Evolutionary conservation across 2,888 invertebrate genomes (phyloP).

Genomic region (Nephrocerus scutellatus): DNA sequence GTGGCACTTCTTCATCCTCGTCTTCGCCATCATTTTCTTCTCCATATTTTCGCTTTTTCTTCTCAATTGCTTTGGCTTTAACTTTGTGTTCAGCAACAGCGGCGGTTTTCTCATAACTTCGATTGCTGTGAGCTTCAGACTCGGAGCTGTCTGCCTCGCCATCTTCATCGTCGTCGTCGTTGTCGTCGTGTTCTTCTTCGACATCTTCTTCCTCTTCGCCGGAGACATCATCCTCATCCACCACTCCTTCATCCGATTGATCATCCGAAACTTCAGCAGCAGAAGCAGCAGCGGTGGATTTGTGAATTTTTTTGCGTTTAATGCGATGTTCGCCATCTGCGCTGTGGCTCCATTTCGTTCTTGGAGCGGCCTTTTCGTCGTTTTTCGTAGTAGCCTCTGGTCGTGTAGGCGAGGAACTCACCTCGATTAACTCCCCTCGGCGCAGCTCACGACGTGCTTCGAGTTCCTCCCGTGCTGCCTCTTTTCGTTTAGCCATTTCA

Average conservation of each 20-base stretch:
- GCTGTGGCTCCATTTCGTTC: slow-evolving; percentile 25
- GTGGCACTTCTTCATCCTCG: slow-evolving; percentile 44
- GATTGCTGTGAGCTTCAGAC: slow-evolving; percentile 26
- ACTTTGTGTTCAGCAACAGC: slow-evolving; percentile 15
- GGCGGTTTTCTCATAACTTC: slow-evolving; percentile 9
- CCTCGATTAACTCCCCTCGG: no score
- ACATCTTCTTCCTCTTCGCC: slow-evolving; percentile 5
- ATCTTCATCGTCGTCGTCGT: slow-evolving; percentile 28
- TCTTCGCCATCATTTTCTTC: slow-evolving; percentile 37
- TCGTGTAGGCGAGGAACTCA: no score
- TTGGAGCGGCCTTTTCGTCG: slow-evolving; percentile 30
- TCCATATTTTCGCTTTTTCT: slow-evolving; percentile 23
- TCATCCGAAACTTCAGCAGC: slow-evolving; percentile 5
- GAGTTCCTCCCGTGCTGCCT: slow-evolving; percentile 64
- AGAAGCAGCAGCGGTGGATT: no score
- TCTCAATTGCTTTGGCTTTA: slow-evolving; percentile 27
- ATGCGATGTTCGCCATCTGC: no score
- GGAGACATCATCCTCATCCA: slow-evolving; percentile 12
- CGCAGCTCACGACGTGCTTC: slow-evolving; percentile 61
- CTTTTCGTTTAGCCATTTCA: slow-evolving; percentile 69
- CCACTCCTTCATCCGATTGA: slow-evolving; percentile 18
- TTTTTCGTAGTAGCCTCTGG: no score
- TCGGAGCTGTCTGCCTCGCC: slow-evolving; percentile 26
- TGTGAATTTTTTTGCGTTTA: no score
- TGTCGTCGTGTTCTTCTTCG: slow-evolving; percentile 29